phyloP scores from a whole-genome alignment of 35 echinoderm and acorn worm species.

The Diadema setosum region DNA sequence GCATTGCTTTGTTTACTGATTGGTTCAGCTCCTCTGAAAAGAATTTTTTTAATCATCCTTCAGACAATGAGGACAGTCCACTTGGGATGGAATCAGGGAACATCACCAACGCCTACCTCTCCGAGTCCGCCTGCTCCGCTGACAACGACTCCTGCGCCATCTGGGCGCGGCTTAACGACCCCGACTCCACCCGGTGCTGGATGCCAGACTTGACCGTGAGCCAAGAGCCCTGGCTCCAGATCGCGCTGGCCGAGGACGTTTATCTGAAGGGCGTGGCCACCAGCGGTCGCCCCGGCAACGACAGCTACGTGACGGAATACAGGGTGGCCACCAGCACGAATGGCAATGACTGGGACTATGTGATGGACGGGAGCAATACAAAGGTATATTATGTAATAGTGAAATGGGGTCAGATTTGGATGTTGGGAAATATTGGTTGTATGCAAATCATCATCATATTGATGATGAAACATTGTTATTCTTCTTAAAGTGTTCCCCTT shows the following conservation, averaged over 20 bases:
- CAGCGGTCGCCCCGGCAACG: conserved; percentile 17
- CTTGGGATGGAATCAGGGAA: conserved; percentile 54
- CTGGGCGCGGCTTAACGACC: conserved; percentile 23
- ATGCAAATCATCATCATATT: no score
- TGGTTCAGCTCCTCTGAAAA: no score
- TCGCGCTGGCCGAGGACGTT: conserved; percentile 39
- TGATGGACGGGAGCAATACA: conserved; percentile 20
- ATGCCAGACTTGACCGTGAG: conserved; percentile 25
- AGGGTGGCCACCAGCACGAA: conserved; percentile 29
- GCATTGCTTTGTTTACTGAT: no score
- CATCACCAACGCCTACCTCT: conserved; percentile 49
- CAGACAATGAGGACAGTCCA: conserved; percentile 54
- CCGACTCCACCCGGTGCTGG: conserved; percentile 62
- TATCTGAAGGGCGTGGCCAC: conserved; percentile 48
- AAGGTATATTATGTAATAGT: no score
- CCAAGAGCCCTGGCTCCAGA: conserved; percentile 41
- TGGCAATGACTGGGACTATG: conserved; percentile 45
- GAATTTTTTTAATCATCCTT: no score
- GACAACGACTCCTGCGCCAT: conserved; percentile 50
- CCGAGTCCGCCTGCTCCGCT: conserved; percentile 12
- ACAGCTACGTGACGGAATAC: conserved; percentile 59
- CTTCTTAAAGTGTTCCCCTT: no score
- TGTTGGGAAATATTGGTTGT: no score
- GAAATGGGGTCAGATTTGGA: no score
- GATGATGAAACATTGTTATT: no score